Base-by-base conservation (phyloP, 2,113 vertebrate genomes). In the Perca flavescens region DNA sequence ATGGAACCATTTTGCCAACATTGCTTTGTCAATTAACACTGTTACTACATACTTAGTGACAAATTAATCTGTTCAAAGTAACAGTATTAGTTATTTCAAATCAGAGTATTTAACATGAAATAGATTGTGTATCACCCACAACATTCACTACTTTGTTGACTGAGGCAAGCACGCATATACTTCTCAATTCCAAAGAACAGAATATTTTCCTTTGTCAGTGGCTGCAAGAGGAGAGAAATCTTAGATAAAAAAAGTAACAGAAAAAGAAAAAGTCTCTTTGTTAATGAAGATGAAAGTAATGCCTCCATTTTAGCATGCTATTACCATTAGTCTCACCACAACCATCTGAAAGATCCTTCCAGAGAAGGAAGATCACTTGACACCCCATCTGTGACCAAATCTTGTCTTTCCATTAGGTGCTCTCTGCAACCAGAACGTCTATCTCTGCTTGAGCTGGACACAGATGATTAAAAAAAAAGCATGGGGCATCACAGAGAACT, bases 231-330 rank as follows among this genome's bases (percentile, higher is more conserved):
- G 25, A 61, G 63, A 89, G 60, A 84, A 69, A 88, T 91, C 75
- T 78, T n/a, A 15, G 16, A 11, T 12, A 52, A 57, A 73, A 82
- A 84, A 80, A 66, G 19, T 25, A 79, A 61, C 15, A 81, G 77
- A 76, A 87, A 89, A 90, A 89, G 78, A 94, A 92, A 83, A 92
- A 88, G 88, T 82, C 88, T 93, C 93, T 93, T 94, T 94, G 95
- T 94, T 85, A 89, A 93, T 87, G 72, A 88, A 91, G 92, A 94
- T 92, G 86, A 93, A 95, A 94, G 92, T 89, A 91, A 91, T 93
- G 89, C 73, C 60, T 87, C 86, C 93, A 94, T 94, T 95, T 93
- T 90, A 43, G 87, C 93, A 95, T 92, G 93, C 92, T 85, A 87
- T 87, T 68, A 77, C 80, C 91, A 95, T 95, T 95, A 91, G 94